These are phyloP conservation scores for Periophthalmus magnuspinnatus DNA, from an alignment of 2,797 vertebrate species.

Conservation along the genomic window DNA sequence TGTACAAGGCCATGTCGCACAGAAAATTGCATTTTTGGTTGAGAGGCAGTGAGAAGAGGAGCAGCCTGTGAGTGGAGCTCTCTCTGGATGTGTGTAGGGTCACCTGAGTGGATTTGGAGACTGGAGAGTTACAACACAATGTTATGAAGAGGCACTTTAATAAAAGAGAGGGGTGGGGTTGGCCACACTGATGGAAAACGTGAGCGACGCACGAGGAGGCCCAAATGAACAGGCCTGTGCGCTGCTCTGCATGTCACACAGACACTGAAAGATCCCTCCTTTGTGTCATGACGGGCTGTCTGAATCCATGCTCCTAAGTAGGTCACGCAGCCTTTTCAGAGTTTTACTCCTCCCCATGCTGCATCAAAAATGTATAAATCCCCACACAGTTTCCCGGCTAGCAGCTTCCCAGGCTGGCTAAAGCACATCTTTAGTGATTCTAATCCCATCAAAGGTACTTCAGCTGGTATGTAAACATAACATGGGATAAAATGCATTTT, in stretches of 20 bases:
- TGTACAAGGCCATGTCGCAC: constrained; percentile 61
- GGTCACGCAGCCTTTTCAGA: constrained; percentile 78
- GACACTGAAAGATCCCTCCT: constrained; percentile 52
- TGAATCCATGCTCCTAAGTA: constrained; percentile 77
- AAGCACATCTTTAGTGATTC: constrained; percentile 68
- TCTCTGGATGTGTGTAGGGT: constrained; percentile 14
- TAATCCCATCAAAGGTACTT: constrained; percentile 73
- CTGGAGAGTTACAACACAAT: constrained; percentile 36
- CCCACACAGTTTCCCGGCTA: constrained; percentile 69
- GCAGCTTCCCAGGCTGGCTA: constrained; percentile 62
- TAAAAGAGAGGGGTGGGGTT: constrained; percentile 42
- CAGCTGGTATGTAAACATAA: constrained; percentile 66
- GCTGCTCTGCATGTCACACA: constrained; percentile 40
- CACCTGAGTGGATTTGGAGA: constrained; percentile 33
- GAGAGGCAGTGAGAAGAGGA: constrained; percentile 39
- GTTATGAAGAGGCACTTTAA: constrained; percentile 38
- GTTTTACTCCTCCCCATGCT: constrained; percentile 72
- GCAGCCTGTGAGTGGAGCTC: constrained; percentile 9
- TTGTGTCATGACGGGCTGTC: constrained; percentile 63
- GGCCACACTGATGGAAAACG: constrained; percentile 32
- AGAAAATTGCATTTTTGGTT: constrained; percentile 61
- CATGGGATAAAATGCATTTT: constrained; percentile 55
- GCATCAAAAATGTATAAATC: constrained; percentile 82
- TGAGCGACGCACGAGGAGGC: constrained; percentile 22
- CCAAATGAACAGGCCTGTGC: constrained; percentile 23